These are phyloP conservation scores for Decapterus maruadsi DNA, from an alignment of 2,797 vertebrate genomes.

Conservation along the genomic window DNA sequence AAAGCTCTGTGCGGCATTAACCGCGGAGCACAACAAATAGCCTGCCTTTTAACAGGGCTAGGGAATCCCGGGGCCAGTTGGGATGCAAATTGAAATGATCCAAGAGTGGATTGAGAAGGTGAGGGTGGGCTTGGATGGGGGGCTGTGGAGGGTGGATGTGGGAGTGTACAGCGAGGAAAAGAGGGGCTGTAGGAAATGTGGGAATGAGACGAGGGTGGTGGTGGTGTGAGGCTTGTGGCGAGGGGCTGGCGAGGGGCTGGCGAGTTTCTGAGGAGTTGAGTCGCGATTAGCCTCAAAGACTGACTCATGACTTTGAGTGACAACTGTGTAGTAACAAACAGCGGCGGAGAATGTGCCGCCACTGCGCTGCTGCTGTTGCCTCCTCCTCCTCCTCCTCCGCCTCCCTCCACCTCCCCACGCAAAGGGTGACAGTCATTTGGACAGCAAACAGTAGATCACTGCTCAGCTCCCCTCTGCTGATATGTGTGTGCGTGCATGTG, in stretches of 20 bases:
- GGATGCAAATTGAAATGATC: conserved; percentile 90
- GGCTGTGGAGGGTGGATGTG: conserved; percentile 61
- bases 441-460: conserved; percentile 65
- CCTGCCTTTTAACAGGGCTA: conserved; percentile 87
- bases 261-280: conserved; percentile 60
- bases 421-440: conserved; percentile 58
- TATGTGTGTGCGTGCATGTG: conserved; percentile 23
- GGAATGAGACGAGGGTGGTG: conserved; percentile 63
- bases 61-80: conserved; percentile 83
- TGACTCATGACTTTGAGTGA: conserved; percentile 67
- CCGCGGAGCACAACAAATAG: conserved; percentile 90
- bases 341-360: conserved; percentile 13
- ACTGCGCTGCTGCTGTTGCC: neutral
- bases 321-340: conserved; percentile 62
- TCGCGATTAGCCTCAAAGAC: conserved; percentile 71
- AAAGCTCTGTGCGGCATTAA: conserved; percentile 90
- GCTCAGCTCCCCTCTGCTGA: conserved; percentile 49
- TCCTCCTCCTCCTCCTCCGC: neutral
- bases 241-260: conserved; percentile 39
- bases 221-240: conserved; percentile 61
- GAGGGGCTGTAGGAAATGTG: conserved; percentile 54
- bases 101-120: conserved; percentile 85
- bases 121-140: conserved; percentile 76
- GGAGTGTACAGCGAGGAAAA: conserved; percentile 51
- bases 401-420: neutral